Percentiles rank a stretch among this genome's conserved stretches.
Conservation (phyloP, 2,797 vertebrate genomes). For the Lophius americanus region DNA sequence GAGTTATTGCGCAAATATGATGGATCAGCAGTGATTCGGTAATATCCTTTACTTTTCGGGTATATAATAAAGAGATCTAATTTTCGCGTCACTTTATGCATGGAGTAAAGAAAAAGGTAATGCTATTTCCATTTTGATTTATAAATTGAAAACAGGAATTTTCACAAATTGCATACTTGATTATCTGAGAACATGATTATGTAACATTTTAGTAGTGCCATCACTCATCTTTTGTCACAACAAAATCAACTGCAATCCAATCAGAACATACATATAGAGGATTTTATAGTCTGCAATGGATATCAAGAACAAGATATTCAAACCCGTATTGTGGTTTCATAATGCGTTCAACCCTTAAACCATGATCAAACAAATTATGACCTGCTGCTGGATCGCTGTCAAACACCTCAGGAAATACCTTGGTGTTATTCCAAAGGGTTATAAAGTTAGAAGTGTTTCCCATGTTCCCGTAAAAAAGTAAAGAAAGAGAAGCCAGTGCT, state of each 20-base stretch:
- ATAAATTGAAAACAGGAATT: too few species aligned
- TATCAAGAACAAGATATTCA: neutral
- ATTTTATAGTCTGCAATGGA: neutral
- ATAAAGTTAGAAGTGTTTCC: conserved; percentile 24
- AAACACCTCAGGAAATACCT: conserved; percentile 7
- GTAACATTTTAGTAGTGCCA: too few species aligned
- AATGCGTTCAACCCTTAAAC: conserved; percentile 8
- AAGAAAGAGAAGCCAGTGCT: conserved; percentile 16
- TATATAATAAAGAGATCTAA: too few species aligned
- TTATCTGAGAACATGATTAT: too few species aligned
- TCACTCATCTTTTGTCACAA: too few species aligned
- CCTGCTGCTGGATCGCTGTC: conserved; percentile 5
- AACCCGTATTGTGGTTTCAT: conserved; percentile 2
- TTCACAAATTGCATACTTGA: too few species aligned
- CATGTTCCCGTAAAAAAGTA: conserved; percentile 28
- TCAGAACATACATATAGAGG: neutral
- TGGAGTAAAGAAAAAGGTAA: too few species aligned
- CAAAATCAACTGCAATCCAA: neutral
- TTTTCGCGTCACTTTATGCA: too few species aligned
- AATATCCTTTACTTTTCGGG: too few species aligned
- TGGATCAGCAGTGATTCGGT: too few species aligned
- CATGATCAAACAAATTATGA: neutral
- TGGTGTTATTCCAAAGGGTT: neutral
- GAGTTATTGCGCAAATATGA: too few species aligned
- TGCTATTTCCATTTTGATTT: too few species aligned